phyloP scores from a whole-genome alignment of 2,797 vertebrate species.

The Pteropus rufus region DNA sequence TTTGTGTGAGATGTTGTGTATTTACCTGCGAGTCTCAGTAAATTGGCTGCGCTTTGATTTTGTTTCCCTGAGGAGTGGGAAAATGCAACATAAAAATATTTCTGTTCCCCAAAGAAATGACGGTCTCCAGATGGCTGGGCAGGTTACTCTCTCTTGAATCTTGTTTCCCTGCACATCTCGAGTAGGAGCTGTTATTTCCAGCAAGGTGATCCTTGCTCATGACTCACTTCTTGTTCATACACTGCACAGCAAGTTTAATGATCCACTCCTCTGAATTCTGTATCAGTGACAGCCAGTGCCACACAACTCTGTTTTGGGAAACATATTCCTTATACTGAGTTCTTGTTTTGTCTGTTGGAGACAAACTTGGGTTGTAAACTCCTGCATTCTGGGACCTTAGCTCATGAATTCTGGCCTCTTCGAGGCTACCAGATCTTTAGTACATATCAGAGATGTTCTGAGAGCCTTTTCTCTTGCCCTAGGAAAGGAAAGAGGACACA shows the following conservation, averaged over 20 bases:
- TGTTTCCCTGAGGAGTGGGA: conserved; percentile 34
- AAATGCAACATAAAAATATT: conserved; percentile 55
- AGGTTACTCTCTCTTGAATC: neutral
- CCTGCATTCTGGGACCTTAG: neutral
- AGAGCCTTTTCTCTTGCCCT: neutral
- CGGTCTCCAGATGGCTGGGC: conserved; percentile 17
- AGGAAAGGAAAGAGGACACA: neutral
- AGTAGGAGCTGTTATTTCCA: conserved; percentile 36
- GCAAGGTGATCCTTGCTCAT: conserved; percentile 48
- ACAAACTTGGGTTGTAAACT: neutral
- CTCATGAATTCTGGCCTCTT: neutral
- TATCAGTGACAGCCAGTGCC: neutral
- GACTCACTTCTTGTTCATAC: conserved; percentile 22
- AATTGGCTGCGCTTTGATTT: conserved; percentile 52
- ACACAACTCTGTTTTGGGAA: fast-evolving
- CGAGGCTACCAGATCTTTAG: neutral
- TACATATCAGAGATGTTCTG: fast-evolving
- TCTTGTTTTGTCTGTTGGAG: neutral
- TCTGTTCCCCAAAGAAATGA: conserved; percentile 15
- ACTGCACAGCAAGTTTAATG: conserved; percentile 23
- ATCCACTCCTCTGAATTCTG: neutral
- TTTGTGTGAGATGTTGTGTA: conserved; percentile 55
- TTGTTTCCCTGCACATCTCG: neutral
- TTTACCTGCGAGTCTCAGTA: conserved; percentile 64
- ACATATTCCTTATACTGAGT: fast-evolving